Base-by-base conservation (phyloP, 1,140 invertebrate species). In the Thaumatotibia leucotreta region DNA sequence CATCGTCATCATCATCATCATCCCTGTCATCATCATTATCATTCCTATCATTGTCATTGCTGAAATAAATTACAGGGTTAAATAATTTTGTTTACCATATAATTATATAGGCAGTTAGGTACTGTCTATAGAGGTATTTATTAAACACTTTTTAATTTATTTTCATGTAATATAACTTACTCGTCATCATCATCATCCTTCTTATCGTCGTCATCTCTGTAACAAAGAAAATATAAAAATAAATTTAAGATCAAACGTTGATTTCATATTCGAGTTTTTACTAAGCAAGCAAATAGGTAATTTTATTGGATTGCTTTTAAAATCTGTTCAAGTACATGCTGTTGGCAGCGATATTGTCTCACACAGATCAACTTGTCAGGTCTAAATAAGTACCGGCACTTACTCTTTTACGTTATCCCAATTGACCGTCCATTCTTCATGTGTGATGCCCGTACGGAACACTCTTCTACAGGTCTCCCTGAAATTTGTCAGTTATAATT, bases 381-480 rank as follows among this genome's bases (percentile, higher is more conserved):
- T 2, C 27, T 6, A 4, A 6, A 29, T 2, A 29, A 4, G 6
- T 29, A 29, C 2, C 6, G 27, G 1, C 14, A 72, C 76, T 80
- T 82, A 89, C 84, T 86, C 81, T 17, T 83, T 71, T 0, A 80
- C 75, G 61, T 74, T 73, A 23, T 80, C 73, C 87, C 87, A 89
- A 61, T 82, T 65, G 4, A 89, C 83, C 1, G 73, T 69, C 72
- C 73, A 83, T 69, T 90, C 88, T 67, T 88, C 86, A 58, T 90
- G 86, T 4, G 88, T 88, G 11, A 90, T 86, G 5, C 88, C 88
- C 0, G 85, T 80, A 11, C 88, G 76, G 75, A 90, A 90, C 0
- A 90, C 88, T 68, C 88, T 72, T 68, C 88, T 71, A 54, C 88
- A 90, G 52, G 76, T 84, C 62, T 83, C 80, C 65, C 88, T 90